Evolutionary conservation across 1,140 invertebrate genomes (phyloP).

Genomic region (Meloidogyne floridensis): DNA sequence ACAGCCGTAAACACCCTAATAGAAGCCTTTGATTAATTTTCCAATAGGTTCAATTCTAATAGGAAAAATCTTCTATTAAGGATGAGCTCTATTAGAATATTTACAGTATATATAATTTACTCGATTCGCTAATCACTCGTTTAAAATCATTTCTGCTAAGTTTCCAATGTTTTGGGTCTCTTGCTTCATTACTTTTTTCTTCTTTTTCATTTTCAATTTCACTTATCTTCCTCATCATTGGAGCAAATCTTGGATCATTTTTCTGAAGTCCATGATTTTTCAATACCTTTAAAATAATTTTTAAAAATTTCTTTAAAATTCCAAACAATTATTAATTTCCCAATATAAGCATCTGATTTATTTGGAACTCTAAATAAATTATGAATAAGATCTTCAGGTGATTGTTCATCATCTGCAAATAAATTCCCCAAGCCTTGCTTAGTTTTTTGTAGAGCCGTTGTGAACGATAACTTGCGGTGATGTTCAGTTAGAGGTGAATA

Average conservation of each 20-base stretch:
- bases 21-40: too few relatives aligned
- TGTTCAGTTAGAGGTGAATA: conserved; percentile 21
- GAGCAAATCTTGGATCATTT: conserved; percentile 45
- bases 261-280: conserved; percentile 56
- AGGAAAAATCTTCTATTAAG: too few relatives aligned
- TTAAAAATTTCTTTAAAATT: not conserved
- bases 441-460: conserved; percentile 30
- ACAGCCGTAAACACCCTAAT: too few relatives aligned
- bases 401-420: conserved; percentile 48
- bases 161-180: conserved; percentile 59
- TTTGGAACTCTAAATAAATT: conserved; percentile 60
- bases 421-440: conserved; percentile 43
- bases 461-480: conserved; percentile 28
- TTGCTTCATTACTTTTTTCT: conserved; percentile 41
- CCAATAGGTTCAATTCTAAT: too few relatives aligned
- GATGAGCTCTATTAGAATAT: too few relatives aligned
- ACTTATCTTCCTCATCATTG: conserved; percentile 52
- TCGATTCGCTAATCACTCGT: conserved; percentile 35
- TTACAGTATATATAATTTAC: not conserved
- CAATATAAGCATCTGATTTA: conserved; percentile 58
- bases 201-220: conserved; percentile 53
- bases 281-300: conserved; percentile 28
- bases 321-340: conserved; percentile 51
- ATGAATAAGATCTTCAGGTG: conserved; percentile 58
- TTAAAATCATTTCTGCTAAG: conserved; percentile 48